phyloP scores from a whole-genome alignment of 2,113 vertebrate genomes.

The Crypturellus undulatus region DNA sequence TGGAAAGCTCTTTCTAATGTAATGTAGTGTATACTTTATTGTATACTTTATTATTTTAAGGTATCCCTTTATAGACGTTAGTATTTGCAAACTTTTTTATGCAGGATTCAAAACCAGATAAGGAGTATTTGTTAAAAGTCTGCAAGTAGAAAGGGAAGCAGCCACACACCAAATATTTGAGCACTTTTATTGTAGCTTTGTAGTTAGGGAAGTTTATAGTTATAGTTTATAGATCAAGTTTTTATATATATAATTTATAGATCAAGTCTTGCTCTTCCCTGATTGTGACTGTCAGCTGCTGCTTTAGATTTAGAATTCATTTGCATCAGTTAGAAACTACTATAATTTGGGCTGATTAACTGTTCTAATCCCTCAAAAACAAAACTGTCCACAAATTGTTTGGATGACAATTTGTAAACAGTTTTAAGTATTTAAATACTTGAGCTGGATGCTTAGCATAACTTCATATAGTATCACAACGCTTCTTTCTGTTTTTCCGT shows the following conservation, averaged over 20 bases:
- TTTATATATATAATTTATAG: too few species aligned
- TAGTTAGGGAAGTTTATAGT: neutral
- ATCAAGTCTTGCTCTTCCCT: neutral
- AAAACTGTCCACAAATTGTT: neutral
- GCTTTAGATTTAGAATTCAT: neutral
- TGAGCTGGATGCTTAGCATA: neutral
- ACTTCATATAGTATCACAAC: neutral
- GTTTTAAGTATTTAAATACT: neutral
- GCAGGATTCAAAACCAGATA: neutral
- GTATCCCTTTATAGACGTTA: neutral
- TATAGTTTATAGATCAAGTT: too few species aligned
- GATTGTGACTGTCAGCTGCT: neutral
- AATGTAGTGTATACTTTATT: neutral
- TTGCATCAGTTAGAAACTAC: neutral
- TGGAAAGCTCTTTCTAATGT: neutral
- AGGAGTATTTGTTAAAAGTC: neutral
- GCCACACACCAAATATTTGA: neutral
- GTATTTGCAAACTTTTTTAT: neutral
- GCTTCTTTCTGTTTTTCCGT: neutral
- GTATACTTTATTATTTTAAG: neutral
- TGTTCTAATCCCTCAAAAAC: neutral
- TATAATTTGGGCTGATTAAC: neutral
- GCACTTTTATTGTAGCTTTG: neutral
- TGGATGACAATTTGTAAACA: neutral
- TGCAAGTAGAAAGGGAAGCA: neutral